phyloP scores from a whole-genome alignment of 1,140 invertebrate species.

The Brachionus angularis region DNA sequence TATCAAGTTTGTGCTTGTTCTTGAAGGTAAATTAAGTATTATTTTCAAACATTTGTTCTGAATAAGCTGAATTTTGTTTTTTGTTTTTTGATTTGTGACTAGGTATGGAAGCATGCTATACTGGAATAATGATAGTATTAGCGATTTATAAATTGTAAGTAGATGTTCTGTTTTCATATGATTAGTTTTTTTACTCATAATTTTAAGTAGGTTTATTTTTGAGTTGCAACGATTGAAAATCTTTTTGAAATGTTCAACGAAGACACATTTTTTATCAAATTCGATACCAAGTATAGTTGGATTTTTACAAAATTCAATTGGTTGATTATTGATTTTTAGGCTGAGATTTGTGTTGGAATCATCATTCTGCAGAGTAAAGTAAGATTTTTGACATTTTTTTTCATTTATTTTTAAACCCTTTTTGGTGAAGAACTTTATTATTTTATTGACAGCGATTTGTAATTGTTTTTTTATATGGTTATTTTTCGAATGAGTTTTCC shows the following conservation, averaged over 20 bases:
- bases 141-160: background rate
- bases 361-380: no score
- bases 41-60: no score
- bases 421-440: background rate
- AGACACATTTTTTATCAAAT: background rate
- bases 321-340: background rate
- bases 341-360: background rate
- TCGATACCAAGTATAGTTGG: background rate
- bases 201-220: slow-evolving; percentile 4
- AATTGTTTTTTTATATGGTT: background rate
- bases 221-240: background rate
- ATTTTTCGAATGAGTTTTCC: background rate
- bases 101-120: background rate
- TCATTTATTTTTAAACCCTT: slow-evolving; percentile 10
- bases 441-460: background rate
- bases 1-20: no score
- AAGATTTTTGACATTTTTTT: no score
- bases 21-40: no score
- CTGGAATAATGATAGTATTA: background rate
- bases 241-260: background rate
- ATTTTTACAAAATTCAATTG: background rate
- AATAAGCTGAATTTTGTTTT: background rate
- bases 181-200: background rate
- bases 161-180: background rate
- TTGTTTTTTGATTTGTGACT: background rate